These are phyloP conservation scores for Drosophila ogumai DNA, from an alignment of 1,140 invertebrate species.

Conservation along the genomic window DNA sequence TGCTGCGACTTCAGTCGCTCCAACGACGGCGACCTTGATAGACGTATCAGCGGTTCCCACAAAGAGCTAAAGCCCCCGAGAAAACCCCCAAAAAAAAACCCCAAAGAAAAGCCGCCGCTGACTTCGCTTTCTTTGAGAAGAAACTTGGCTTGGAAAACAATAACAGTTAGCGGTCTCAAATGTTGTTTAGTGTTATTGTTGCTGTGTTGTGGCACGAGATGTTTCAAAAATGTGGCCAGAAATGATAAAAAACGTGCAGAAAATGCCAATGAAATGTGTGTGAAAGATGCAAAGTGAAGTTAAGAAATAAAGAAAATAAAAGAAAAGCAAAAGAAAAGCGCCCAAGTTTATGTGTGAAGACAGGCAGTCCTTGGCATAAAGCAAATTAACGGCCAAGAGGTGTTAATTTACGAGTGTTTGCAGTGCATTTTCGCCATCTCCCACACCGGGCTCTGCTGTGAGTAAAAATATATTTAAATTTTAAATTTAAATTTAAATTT, in stretches of 20 bases:
- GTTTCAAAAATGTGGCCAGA: conserved; percentile 63
- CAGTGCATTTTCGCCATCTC: conserved; percentile 43
- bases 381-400: conserved; percentile 44
- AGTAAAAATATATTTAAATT: conserved; percentile 23
- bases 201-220: conserved; percentile 55
- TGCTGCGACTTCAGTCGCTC: conserved; percentile 71
- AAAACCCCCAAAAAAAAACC: background rate
- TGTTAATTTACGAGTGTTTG: conserved; percentile 56
- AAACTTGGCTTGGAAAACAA: conserved; percentile 42
- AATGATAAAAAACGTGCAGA: conserved; percentile 57
- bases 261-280: conserved; percentile 53
- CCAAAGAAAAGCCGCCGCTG: conserved; percentile 36
- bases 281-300: conserved; percentile 59
- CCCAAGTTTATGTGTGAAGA: conserved; percentile 29
- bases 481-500: background rate
- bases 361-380: conserved; percentile 27
- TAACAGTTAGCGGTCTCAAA: conserved; percentile 34
- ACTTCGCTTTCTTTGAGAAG: conserved; percentile 49
- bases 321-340: conserved; percentile 35
- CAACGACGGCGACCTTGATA: conserved; percentile 84
- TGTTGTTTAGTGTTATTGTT: conserved; percentile 41
- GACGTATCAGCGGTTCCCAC: conserved; percentile 73
- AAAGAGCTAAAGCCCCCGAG: conserved; percentile 9
- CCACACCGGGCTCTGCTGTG: conserved; percentile 46
- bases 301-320: conserved; percentile 29